phyloP scores from a whole-genome alignment of 2,888 invertebrate species.

The Cerceris ruficornis region DNA sequence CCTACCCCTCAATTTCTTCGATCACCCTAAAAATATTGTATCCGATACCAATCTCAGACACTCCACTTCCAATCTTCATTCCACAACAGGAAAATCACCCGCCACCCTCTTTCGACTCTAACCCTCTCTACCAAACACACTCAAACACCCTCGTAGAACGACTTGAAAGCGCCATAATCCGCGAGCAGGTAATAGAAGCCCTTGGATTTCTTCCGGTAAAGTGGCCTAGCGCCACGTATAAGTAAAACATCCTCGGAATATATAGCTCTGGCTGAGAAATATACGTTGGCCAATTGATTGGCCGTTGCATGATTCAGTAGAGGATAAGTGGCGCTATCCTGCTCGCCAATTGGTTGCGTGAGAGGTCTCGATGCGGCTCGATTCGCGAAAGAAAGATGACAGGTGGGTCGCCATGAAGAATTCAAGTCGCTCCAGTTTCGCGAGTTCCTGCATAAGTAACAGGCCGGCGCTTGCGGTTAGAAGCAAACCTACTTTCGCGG shows the following conservation, averaged over 20 bases:
- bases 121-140: no score
- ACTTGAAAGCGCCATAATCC: background rate
- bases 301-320: conserved; percentile 68
- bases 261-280: background rate
- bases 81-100: no score
- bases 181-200: no score
- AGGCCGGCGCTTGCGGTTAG: conserved; percentile 72
- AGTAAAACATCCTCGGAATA: conserved; percentile 18
- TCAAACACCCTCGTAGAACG: background rate
- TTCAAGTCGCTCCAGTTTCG: conserved; percentile 73
- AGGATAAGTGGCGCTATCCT: conserved; percentile 59
- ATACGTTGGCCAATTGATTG: conserved; percentile 63
- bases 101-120: no score
- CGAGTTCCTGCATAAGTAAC: conserved; percentile 71
- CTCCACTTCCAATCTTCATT: no score
- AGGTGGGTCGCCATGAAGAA: conserved; percentile 64
- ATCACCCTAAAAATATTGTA: no score
- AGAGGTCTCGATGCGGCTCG: conserved; percentile 23
- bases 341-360: conserved; percentile 39
- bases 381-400: conserved; percentile 53
- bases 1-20: no score
- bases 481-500: conserved; percentile 59
- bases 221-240: conserved; percentile 10
- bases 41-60: no score
- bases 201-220: background rate